Evolutionary conservation across 2,113 vertebrate species (phyloP).

Genomic region (Scartelaos histophorus): DNA sequence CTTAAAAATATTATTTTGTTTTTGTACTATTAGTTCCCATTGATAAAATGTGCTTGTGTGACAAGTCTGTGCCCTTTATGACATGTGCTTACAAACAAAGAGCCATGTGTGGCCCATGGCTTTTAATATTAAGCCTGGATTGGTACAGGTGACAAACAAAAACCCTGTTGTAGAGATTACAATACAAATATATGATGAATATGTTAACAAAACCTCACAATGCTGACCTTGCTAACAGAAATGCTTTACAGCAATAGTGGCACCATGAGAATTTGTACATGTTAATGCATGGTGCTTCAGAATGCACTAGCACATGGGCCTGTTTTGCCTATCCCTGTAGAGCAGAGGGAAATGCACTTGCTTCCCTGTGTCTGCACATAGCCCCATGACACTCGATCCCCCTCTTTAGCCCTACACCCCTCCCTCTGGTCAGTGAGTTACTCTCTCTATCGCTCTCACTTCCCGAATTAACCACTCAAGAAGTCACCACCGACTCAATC

Average conservation of each 20-base stretch:
- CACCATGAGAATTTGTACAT: background rate
- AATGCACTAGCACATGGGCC: background rate
- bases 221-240: too few relatives aligned
- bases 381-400: conserved; percentile 50
- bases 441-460: conserved; percentile 83
- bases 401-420: conserved; percentile 36
- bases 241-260: too few relatives aligned
- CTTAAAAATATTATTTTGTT: background rate
- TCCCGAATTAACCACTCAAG: conserved; percentile 87
- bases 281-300: background rate
- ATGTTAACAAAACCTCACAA: background rate
- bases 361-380: conserved; percentile 34
- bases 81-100: too few relatives aligned
- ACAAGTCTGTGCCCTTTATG: background rate
- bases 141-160: background rate
- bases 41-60: background rate
- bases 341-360: conserved; percentile 36
- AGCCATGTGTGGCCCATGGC: too few relatives aligned
- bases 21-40: background rate
- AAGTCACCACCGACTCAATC: conserved; percentile 86
- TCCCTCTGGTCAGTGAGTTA: conserved; percentile 76
- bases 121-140: background rate
- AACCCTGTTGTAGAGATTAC: background rate
- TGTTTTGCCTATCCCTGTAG: conserved; percentile 31
- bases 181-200: background rate